phyloP scores from a whole-genome alignment of 2,113 vertebrate genomes.

The Montifringilla adamsi region DNA sequence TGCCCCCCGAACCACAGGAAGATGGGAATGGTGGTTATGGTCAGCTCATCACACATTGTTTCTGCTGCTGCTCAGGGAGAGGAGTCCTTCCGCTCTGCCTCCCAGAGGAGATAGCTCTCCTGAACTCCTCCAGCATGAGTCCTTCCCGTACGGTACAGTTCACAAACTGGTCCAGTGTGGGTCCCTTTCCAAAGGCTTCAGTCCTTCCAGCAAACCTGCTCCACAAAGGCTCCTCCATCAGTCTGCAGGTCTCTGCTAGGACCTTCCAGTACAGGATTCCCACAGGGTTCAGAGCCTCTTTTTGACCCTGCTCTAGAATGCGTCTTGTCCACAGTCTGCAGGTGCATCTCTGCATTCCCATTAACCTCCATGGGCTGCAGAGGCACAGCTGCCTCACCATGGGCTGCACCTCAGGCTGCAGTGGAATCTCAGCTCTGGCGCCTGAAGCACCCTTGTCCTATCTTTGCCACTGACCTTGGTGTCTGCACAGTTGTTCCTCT shows the following conservation, averaged over 20 bases:
- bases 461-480: too few relatives aligned
- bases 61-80: background rate
- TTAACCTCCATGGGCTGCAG: background rate
- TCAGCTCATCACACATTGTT: background rate
- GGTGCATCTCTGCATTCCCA: background rate
- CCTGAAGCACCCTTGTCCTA: background rate
- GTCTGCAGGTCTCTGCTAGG: background rate
- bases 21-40: too few relatives aligned
- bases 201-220: background rate
- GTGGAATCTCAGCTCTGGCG: accelerated
- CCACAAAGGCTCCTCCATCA: accelerated
- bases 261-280: background rate
- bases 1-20: background rate
- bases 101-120: background rate
- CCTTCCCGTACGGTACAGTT: background rate
- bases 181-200: background rate
- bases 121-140: background rate
- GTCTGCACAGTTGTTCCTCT: background rate
- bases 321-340: background rate
- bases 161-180: background rate
- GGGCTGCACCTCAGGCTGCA: background rate
- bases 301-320: background rate
- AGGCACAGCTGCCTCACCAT: background rate
- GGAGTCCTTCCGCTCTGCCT: background rate
- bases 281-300: background rate